phyloP scores from a whole-genome alignment of 2,797 vertebrate genomes.

The Echeneis naucrates region DNA sequence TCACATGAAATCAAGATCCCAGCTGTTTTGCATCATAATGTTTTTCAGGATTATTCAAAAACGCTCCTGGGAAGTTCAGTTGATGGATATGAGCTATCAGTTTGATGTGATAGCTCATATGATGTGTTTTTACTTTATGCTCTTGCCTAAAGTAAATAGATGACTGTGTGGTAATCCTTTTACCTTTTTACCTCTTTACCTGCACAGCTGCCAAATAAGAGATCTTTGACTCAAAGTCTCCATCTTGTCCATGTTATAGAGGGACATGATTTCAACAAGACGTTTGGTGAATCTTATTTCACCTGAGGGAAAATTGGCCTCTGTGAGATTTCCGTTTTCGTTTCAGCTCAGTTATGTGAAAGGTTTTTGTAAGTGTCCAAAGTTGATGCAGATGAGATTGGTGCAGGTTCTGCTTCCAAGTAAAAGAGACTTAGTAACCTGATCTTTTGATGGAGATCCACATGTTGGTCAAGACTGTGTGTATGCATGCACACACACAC shows the following conservation, averaged over 20 bases:
- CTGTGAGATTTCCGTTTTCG: not conserved
- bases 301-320: not conserved
- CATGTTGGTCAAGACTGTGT: constrained; percentile 20
- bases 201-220: not conserved
- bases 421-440: constrained; percentile 30
- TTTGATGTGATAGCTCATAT: no score
- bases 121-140: no score
- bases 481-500: constrained; percentile 16
- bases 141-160: not conserved
- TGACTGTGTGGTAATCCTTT: not conserved
- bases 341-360: not conserved
- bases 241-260: not conserved
- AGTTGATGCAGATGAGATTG: constrained; percentile 27
- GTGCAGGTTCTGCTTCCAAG: constrained; percentile 24
- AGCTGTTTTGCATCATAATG: constrained; percentile 28
- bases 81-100: not conserved
- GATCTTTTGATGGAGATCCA: constrained; percentile 29
- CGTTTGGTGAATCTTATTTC: not conserved
- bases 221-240: not conserved
- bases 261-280: not conserved
- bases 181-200: not conserved
- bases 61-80: constrained; percentile 1
- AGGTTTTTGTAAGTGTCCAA: constrained; percentile 21
- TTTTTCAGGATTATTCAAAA: constrained; percentile 12
- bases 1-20: constrained; percentile 16